Base-by-base conservation (phyloP, 2,888 invertebrate species). In the Troides aeacus region DNA sequence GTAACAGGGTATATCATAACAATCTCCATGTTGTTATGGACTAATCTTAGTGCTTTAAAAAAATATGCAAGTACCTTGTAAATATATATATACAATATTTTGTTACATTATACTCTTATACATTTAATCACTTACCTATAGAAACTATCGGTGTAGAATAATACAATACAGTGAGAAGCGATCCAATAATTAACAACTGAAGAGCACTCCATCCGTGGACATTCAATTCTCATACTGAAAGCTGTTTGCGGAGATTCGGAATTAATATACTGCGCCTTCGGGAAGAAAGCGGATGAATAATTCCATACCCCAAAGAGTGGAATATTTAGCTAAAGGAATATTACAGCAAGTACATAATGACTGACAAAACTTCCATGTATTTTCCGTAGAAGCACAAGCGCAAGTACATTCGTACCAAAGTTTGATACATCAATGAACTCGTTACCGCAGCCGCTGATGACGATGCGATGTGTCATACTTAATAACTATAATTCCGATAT, bases 391-490 rank as follows among this genome's bases (percentile, higher is more conserved):
- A 58, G 12, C 56, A 53, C 50, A 70, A 53, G 8, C 23, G 46
- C 24, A 7, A 64, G 66, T 67, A 64, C 70, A 61, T 56, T 23
- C 63, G 67, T 66, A 70, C 70, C 42, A 56, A 36, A 10, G 42
- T 70, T 58, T 63, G 63, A 67, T 60, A 63, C 62, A 66, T n/a
- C 56, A 66, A 50, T 56, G 66, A 67, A 64, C 58, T 46, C 39
- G 59, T 59, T n/a, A 30, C 58, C 58, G 50, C 24, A 18, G 23
- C 58, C 30, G 12, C 24, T 39, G 23, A n/a, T 66, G 66, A 67
- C 70, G 67, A 60, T 66, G 66, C 64, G 61, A 67, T 70, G 66
- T 56, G 70, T 70, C 70, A 70, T 61, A 57, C 66, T 56, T 64
- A 66, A 59, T 62, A n/a, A 59, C 57, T 68, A 64, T 59, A 53